Percentiles rank a stretch among this genome's conserved stretches.
phyloP scores from a whole-genome alignment of 1,140 invertebrate species.

The Vanessa tameamea region DNA sequence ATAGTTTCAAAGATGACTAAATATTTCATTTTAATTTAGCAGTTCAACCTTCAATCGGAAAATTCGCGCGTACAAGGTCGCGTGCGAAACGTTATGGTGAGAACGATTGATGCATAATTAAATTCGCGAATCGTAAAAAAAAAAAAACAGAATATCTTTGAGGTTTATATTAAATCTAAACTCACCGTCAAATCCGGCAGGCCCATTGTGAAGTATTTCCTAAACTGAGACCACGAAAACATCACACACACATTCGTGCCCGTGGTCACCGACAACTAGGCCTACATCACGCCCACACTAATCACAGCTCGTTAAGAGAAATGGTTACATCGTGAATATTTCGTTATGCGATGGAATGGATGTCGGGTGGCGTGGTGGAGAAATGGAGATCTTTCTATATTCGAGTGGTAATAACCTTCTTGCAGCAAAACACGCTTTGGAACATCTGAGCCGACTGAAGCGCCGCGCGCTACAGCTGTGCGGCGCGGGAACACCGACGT shows the following conservation, averaged over 20 bases:
- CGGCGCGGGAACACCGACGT: slow-evolving; percentile 22
- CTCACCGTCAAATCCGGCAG: slow-evolving; percentile 74
- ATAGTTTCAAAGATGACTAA: not conserved
- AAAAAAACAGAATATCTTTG: too few relatives aligned
- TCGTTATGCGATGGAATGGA: slow-evolving; percentile 8
- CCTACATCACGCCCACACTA: slow-evolving; percentile 37
- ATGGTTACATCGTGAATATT: slow-evolving; percentile 41
- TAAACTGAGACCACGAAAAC: slow-evolving; percentile 66
- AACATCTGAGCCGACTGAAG: slow-evolving; percentile 67
- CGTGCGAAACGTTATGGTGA: not conserved
- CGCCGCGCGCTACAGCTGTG: slow-evolving; percentile 39
- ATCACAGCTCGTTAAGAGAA: slow-evolving; percentile 35
- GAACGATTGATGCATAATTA: not conserved
- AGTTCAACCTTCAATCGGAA: slow-evolving; percentile 3
- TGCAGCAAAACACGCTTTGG: slow-evolving; percentile 71
- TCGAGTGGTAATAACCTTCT: slow-evolving; percentile 56
- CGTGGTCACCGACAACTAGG: slow-evolving; percentile 8
- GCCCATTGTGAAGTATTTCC: slow-evolving; percentile 63
- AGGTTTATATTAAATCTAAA: slow-evolving; percentile 15
- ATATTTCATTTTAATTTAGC: slow-evolving; percentile 1
- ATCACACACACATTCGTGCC: slow-evolving; percentile 51
- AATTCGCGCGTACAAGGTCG: slow-evolving; percentile 8
- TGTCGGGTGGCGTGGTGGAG: not conserved
- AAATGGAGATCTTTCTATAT: slow-evolving; percentile 8
- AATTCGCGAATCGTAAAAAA: not conserved